A percentile compares a stretch with the other conserved stretches of the same genome.
Evolutionary conservation across 2,113 vertebrate genomes (phyloP).

Genomic region (Ceyx cyanopectus): DNA sequence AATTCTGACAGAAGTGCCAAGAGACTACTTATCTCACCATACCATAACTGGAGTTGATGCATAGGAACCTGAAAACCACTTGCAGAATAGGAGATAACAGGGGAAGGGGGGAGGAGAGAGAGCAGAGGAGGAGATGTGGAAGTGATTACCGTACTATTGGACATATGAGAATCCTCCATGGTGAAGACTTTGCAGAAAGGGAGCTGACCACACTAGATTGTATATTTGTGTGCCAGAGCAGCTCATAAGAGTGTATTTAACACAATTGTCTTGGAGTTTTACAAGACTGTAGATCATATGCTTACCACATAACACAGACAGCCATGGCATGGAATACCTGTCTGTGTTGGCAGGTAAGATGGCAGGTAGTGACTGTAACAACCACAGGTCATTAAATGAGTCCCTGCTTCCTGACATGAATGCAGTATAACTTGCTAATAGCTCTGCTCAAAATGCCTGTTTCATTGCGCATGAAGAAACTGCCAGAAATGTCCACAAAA

Average conservation of each 20-base stretch:
- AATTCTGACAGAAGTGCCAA: background rate
- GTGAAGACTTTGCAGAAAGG: background rate
- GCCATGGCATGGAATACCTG: background rate
- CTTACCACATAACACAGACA: background rate
- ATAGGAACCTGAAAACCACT: background rate
- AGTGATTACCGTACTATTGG: background rate
- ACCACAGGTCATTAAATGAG: background rate
- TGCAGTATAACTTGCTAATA: background rate
- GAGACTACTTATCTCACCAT: background rate
- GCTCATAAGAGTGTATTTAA: background rate
- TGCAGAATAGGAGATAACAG: background rate
- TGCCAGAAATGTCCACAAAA: background rate
- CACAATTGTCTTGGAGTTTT: background rate
- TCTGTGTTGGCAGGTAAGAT: background rate
- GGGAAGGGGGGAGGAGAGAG: background rate
- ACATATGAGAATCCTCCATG: rapidly evolving
- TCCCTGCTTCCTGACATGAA: background rate
- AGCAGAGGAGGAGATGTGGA: background rate
- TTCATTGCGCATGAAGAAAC: background rate
- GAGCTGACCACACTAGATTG: background rate
- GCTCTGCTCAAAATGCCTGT: background rate
- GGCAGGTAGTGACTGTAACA: background rate
- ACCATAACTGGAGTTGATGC: background rate
- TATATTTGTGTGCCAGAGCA: background rate
- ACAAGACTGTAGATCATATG: background rate